Conservation (phyloP, 2,113 vertebrate genomes). For the Pongo pygmaeus region DNA sequence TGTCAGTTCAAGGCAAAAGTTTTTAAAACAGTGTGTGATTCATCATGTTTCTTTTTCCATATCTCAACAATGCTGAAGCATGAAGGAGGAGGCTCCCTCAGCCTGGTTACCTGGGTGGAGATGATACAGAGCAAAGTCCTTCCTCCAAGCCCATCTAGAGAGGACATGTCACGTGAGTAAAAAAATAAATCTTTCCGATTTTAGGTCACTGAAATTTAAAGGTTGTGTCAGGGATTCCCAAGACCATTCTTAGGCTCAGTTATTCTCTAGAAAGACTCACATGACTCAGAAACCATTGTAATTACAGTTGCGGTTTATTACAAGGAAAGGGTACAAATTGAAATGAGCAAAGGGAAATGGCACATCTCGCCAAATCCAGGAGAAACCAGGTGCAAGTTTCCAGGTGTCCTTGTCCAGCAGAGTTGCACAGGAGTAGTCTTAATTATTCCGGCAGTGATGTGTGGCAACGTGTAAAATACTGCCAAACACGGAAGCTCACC, state of each 20-base stretch:
- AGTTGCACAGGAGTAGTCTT: neutral
- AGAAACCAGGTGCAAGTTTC: neutral
- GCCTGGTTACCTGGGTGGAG: neutral
- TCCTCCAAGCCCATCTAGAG: neutral
- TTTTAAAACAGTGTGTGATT: neutral
- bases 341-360: neutral
- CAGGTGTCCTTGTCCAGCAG: neutral
- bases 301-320: neutral
- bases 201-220: neutral
- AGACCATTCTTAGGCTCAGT: neutral
- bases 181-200: neutral
- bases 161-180: neutral
- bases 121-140: neutral
- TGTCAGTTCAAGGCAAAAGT: neutral
- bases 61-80: neutral
- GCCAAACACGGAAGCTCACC: neutral
- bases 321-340: neutral
- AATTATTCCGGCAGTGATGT: neutral
- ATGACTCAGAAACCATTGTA: neutral
- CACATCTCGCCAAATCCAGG: neutral
- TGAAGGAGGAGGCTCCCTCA: neutral
- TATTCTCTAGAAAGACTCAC: neutral
- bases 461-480: neutral
- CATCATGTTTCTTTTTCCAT: neutral
- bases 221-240: neutral